These are phyloP conservation scores for Pogonomyrmex barbatus DNA, from an alignment of 1,140 invertebrate genomes.

Conservation along the genomic window DNA sequence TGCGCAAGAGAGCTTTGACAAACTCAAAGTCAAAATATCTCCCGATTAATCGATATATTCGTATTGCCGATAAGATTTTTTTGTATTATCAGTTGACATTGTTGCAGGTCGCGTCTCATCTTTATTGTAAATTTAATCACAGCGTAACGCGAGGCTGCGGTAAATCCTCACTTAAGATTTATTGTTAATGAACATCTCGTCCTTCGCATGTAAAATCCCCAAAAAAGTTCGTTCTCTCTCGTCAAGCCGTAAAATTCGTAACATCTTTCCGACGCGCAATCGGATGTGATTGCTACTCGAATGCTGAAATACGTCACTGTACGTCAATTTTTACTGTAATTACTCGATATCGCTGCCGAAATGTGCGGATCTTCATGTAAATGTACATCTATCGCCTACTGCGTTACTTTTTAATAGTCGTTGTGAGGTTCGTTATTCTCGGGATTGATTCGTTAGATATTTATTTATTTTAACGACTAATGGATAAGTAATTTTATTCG, in stretches of 20 bases:
- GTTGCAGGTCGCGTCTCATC: background rate
- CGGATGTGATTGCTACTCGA: conserved; percentile 3
- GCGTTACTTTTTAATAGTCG: conserved; percentile 42
- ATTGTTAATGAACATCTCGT: background rate
- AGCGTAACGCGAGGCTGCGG: background rate
- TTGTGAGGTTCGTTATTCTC: conserved; percentile 20
- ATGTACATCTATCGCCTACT: conserved; percentile 47
- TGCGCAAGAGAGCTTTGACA: conserved; percentile 12
- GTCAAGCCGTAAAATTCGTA: conserved; percentile 9
- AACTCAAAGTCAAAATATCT: conserved; percentile 14
- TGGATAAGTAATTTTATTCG: conserved; percentile 41
- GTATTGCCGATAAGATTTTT: conserved; percentile 26
- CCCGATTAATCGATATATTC: background rate
- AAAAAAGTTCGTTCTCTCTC: background rate
- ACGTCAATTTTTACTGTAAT: conserved; percentile 21
- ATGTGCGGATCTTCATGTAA: conserved; percentile 21
- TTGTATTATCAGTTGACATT: conserved; percentile 33
- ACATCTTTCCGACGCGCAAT: background rate
- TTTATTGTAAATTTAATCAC: background rate
- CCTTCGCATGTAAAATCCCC: background rate
- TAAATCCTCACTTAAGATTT: background rate
- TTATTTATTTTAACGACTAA: conserved; percentile 24
- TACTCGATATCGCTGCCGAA: conserved; percentile 27
- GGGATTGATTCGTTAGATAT: conserved; percentile 43
- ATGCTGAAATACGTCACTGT: conserved; percentile 8